phyloP scores from a whole-genome alignment of 2,113 vertebrate species.

The Melanotaenia duboulayi region DNA sequence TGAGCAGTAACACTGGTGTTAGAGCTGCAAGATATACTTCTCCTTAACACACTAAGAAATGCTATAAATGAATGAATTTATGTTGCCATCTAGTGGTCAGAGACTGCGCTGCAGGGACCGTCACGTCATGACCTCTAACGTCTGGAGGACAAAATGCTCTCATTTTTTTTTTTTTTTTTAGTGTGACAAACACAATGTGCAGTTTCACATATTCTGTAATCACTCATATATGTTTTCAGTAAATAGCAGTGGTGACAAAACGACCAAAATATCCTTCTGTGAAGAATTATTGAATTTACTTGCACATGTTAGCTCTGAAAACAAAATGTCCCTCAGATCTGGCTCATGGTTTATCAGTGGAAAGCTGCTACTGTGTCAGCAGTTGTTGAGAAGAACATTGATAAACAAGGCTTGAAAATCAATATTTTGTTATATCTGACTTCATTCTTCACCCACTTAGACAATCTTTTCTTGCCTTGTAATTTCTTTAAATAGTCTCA shows the following conservation, averaged over 20 bases:
- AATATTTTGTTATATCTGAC: too few relatives aligned
- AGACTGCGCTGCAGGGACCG: neutral
- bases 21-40: neutral
- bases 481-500: too few relatives aligned
- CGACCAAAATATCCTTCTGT: neutral
- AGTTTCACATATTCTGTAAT: neutral
- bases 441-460: too few relatives aligned
- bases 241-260: neutral
- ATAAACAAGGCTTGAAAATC: too few relatives aligned
- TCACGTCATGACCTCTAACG: too few relatives aligned
- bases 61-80: neutral
- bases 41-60: neutral
- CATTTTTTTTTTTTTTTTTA: neutral
- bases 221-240: neutral
- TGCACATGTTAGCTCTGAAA: neutral
- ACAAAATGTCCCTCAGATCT: too few relatives aligned
- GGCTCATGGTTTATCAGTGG: too few relatives aligned
- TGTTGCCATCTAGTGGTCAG: slow-evolving; percentile 59
- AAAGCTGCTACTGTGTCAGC: too few relatives aligned
- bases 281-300: neutral
- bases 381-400: too few relatives aligned
- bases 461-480: too few relatives aligned
- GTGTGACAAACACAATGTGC: too few relatives aligned
- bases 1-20: neutral
- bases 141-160: neutral